A percentile compares a stretch with the other conserved stretches of the same genome.
Evolutionary conservation across 2,797 vertebrate species (phyloP).

Genomic region (Erpetoichthys calabaricus): DNA sequence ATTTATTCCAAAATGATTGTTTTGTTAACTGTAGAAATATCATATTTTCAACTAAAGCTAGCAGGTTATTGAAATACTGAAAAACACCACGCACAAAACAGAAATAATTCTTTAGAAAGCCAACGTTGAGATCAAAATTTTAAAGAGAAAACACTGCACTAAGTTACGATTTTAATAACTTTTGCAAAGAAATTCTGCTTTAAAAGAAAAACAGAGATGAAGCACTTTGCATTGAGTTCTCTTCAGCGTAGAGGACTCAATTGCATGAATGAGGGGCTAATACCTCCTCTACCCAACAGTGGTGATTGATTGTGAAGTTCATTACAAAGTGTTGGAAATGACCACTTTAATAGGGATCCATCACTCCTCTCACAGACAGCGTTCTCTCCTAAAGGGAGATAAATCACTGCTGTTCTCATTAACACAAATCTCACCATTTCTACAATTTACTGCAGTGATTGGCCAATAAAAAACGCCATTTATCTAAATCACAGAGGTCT

Average conservation of each 20-base stretch:
- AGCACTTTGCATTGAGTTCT: too few relatives aligned
- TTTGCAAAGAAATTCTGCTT: too few relatives aligned
- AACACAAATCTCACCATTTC: slow-evolving; percentile 24
- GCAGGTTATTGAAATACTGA: too few relatives aligned
- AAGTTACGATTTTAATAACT: too few relatives aligned
- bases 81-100: too few relatives aligned
- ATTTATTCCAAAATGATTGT: too few relatives aligned
- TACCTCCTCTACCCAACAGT: slow-evolving; percentile 1
- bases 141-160: too few relatives aligned
- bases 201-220: too few relatives aligned
- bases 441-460: slow-evolving; percentile 12
- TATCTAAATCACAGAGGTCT: slow-evolving; percentile 15
- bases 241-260: background rate
- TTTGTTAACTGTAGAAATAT: too few relatives aligned
- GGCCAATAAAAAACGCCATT: slow-evolving; percentile 18
- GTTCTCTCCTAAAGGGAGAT: slow-evolving; percentile 49
- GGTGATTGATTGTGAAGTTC: slow-evolving; percentile 44
- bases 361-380: slow-evolving; percentile 47
- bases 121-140: too few relatives aligned
- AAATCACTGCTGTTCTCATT: slow-evolving; percentile 39
- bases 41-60: too few relatives aligned
- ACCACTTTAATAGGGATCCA: slow-evolving; percentile 44
- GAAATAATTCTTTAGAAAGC: too few relatives aligned
- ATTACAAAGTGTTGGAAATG: slow-evolving; percentile 46
- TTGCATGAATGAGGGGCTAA: background rate